Percentiles rank a stretch among this genome's conserved stretches.
Evolutionary conservation across 2,888 invertebrate species (phyloP).

Genomic region (Macropis europaea): DNA sequence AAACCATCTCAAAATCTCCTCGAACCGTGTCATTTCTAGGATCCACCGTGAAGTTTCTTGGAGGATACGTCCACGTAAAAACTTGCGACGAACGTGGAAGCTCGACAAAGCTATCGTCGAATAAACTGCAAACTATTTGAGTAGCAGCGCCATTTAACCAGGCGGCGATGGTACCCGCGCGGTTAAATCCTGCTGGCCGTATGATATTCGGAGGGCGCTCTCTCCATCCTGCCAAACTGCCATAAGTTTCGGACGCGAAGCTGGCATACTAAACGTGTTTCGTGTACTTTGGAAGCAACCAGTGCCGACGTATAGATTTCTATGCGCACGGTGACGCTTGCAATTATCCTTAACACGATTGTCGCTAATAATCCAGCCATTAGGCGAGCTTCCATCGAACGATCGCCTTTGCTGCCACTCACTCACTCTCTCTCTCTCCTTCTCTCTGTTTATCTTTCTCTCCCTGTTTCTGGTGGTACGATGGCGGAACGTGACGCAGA

Average conservation of each 20-base stretch:
- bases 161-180: slow-evolving; percentile 25
- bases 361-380: slow-evolving; percentile 62
- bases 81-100: slow-evolving; percentile 27
- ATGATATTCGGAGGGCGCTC: slow-evolving; percentile 20
- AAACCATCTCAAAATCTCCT: slow-evolving; percentile 35
- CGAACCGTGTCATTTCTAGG: too few relatives aligned
- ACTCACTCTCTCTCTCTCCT: too few relatives aligned
- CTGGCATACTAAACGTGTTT: slow-evolving; percentile 47
- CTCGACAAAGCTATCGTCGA: slow-evolving; percentile 30
- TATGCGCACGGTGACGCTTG: slow-evolving; percentile 53
- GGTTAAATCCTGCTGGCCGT: slow-evolving; percentile 56
- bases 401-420: not conserved
- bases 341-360: slow-evolving; percentile 65
- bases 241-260: slow-evolving; percentile 47
- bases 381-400: slow-evolving; percentile 55
- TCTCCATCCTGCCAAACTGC: slow-evolving; percentile 42
- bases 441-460: too few relatives aligned
- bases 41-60: slow-evolving; percentile 50
- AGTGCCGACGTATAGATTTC: slow-evolving; percentile 52
- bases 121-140: slow-evolving; percentile 58
- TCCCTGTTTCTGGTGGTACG: too few relatives aligned
- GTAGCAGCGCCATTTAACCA: slow-evolving; percentile 48
- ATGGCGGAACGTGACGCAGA: slow-evolving; percentile 42
- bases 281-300: slow-evolving; percentile 46
- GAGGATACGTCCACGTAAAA: slow-evolving; percentile 45